Base-by-base conservation (phyloP, 2,797 vertebrate genomes). In the Orestias chungarensis region DNA sequence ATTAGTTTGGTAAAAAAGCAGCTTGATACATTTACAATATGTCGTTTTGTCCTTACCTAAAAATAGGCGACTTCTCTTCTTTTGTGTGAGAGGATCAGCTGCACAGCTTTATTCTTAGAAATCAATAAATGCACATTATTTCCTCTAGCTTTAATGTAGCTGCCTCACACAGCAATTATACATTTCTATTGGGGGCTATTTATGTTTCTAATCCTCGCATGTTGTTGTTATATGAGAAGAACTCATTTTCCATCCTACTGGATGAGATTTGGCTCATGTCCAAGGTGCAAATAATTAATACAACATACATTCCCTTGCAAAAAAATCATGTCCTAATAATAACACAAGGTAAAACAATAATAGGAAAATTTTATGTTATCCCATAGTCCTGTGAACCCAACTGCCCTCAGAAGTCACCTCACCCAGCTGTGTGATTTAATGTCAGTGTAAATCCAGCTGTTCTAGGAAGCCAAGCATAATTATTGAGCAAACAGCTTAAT, bases 111-210 rank as follows among this genome's bases (percentile, higher is more conserved):
- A 68, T 57, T 78, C n/a, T 68, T 65, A 43, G 3, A 49, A 59
- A 79, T 82, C 74, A 65, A 62, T 72, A 27, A 0, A 18, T 55
- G 70, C 75, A 66, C 9, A 66, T 76, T 35, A 40, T 44, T 49
- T 50, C 9, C 27, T n/a, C 52, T 50, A 52, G 76, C 47, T 68
- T 61, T 64, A 68, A 68, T 54, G 38, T 55, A 20, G 68, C 66
- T 71, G 64, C 66, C 75, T 71, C 73, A 71, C 47, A 82, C 82
- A 69, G 68, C 64, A 82, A 82, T 85, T 71, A 62, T 49, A 54
- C 11, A 57, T 85, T 80, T 81, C 72, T 68, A 49, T 55, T 27
- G 68, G 72, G 54, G 40, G 7, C 66, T 81, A 69, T 86, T 82
- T 85, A 59, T 66, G 17, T 71, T 81, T 73, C 61, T 88, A 84